phyloP scores from a whole-genome alignment of 2,797 vertebrate species.

The Melanotaenia maccullochi region DNA sequence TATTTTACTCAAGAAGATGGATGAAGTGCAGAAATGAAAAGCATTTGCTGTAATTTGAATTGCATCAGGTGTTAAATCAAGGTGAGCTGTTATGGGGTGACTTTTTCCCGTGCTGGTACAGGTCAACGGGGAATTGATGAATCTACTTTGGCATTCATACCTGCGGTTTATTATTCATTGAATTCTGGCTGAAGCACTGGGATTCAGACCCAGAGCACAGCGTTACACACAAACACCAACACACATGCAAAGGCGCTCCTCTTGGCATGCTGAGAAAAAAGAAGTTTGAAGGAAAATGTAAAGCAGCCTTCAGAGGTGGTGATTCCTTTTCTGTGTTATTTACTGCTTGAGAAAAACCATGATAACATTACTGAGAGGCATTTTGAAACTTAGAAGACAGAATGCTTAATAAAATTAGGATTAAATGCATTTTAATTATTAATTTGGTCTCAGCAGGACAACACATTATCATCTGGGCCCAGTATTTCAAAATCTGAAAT shows the following conservation, averaged over 20 bases:
- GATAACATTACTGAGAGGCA: neutral
- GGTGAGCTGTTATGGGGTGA: conserved; percentile 30
- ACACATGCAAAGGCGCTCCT: neutral
- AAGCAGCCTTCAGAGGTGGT: neutral
- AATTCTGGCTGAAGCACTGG: conserved; percentile 39
- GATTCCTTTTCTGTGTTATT: neutral
- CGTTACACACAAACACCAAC: conserved; percentile 1
- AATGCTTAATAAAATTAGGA: too few relatives aligned
- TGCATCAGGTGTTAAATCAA: conserved; percentile 43
- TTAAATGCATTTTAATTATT: too few relatives aligned
- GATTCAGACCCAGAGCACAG: conserved; percentile 29
- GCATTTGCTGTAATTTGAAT: conserved; percentile 40
- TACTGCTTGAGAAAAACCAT: neutral
- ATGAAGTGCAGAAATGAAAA: conserved; percentile 40
- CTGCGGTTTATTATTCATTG: conserved; percentile 64
- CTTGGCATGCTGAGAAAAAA: too few relatives aligned
- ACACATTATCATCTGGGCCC: neutral
- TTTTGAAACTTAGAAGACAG: neutral
- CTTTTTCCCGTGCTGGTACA: conserved; percentile 13
- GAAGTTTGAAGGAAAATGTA: neutral
- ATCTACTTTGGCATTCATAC: conserved; percentile 59
- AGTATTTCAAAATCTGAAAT: too few relatives aligned
- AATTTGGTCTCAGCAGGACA: neutral
- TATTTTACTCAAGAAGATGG: conserved; percentile 32
- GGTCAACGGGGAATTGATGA: conserved; percentile 62